Conservation (phyloP, 2,888 invertebrate species). For the Pollenia angustigena region DNA sequence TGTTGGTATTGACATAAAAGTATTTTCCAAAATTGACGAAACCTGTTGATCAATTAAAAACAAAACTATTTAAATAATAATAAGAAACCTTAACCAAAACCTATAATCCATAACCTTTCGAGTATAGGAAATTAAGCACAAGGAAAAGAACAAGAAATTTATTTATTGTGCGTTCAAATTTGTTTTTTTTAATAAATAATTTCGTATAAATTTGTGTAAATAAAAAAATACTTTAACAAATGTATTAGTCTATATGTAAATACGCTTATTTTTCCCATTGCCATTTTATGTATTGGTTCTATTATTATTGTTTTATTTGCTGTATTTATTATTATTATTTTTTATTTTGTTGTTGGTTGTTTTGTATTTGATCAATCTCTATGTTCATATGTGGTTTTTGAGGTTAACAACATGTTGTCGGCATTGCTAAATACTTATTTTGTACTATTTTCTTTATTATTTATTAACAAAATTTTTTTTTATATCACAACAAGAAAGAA, state of each 20-base stretch:
- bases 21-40: no score
- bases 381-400: constrained; percentile 77
- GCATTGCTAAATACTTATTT: constrained; percentile 73
- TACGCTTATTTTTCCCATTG: constrained; percentile 5
- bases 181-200: neutral
- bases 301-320: constrained; percentile 45
- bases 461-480: constrained; percentile 28
- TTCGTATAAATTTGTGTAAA: neutral
- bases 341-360: constrained; percentile 29
- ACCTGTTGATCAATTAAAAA: no score
- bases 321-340: constrained; percentile 28
- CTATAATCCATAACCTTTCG: neutral
- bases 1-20: no score
- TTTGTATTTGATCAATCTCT: constrained; percentile 47
- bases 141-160: constrained; percentile 5
- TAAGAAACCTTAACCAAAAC: neutral
- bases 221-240: no score
- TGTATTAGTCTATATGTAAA: neutral
- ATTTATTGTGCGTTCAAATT: neutral
- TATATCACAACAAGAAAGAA: constrained; percentile 20
- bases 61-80: no score
- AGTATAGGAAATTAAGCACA: neutral
- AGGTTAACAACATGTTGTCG: constrained; percentile 80
- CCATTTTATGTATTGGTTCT: constrained; percentile 22
- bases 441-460: constrained; percentile 25